phyloP scores from a whole-genome alignment of 2,888 invertebrate genomes.

The Drosophila histrio region DNA sequence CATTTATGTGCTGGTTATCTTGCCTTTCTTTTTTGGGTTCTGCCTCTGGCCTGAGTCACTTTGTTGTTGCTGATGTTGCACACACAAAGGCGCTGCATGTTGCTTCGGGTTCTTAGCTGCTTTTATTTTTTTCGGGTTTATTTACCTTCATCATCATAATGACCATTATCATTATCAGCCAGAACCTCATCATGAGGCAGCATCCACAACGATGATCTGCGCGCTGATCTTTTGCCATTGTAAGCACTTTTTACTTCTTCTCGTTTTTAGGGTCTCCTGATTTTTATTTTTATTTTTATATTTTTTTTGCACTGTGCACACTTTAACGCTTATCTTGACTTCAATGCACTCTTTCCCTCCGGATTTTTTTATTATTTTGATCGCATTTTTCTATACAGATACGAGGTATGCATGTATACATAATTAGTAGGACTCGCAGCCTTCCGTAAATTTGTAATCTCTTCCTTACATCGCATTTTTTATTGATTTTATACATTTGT shows the following conservation, averaged over 20 bases:
- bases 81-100: conserved; percentile 60
- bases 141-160: conserved; percentile 59
- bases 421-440: conserved; percentile 33
- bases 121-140: conserved; percentile 53
- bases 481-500: conserved; percentile 47
- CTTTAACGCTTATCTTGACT: conserved; percentile 59
- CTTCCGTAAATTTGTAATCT: conserved; percentile 9
- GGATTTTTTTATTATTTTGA: conserved; percentile 25
- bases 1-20: conserved; percentile 70
- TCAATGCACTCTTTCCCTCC: conserved; percentile 27
- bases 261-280: conserved; percentile 25
- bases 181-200: conserved; percentile 15
- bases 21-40: conserved; percentile 59
- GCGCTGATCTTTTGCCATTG: conserved; percentile 64
- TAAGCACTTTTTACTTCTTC: conserved; percentile 19
- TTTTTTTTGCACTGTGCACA: conserved; percentile 63
- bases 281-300: conserved; percentile 21
- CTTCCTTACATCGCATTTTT: conserved; percentile 25
- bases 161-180: conserved; percentile 26
- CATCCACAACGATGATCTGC: conserved; percentile 49
- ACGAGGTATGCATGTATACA: conserved; percentile 10
- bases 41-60: conserved; percentile 52
- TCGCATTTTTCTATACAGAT: conserved; percentile 8
- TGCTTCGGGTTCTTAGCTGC: conserved; percentile 39
- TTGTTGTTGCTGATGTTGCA: conserved; percentile 40